These are phyloP conservation scores for Drosophila triauraria DNA, from an alignment of 1,140 invertebrate species.

Conservation along the genomic window DNA sequence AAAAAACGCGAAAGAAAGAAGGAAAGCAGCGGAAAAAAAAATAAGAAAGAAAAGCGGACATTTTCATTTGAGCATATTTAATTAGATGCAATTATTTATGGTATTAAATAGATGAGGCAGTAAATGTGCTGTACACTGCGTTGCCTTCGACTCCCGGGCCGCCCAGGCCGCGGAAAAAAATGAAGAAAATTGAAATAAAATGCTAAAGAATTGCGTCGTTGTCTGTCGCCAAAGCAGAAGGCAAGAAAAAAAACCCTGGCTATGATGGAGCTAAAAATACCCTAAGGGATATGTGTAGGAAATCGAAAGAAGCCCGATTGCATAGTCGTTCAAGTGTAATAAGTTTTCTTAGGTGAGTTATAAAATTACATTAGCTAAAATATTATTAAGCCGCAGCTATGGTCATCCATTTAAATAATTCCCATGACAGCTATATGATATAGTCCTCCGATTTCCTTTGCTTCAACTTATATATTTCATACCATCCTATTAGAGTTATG, in stretches of 20 bases:
- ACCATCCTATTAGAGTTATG: too few relatives aligned
- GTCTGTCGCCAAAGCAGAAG: slow-evolving; percentile 56
- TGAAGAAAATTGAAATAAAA: slow-evolving; percentile 84
- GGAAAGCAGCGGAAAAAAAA: slow-evolving; percentile 19
- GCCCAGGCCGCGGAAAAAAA: slow-evolving; percentile 49
- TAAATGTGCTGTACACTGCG: slow-evolving; percentile 79
- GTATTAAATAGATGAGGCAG: slow-evolving; percentile 85
- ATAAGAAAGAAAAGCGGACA: slow-evolving; percentile 76
- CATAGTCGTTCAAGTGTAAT: too few relatives aligned
- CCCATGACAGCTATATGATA: too few relatives aligned
- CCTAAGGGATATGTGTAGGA: background rate
- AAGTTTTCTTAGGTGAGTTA: too few relatives aligned
- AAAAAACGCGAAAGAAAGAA: slow-evolving; percentile 13
- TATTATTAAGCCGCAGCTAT: background rate
- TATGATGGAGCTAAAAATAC: slow-evolving; percentile 7
- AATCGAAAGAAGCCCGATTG: background rate
- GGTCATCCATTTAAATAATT: too few relatives aligned
- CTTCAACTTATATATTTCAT: too few relatives aligned
- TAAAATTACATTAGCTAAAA: background rate
- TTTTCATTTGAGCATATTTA: slow-evolving; percentile 85
- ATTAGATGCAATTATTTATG: slow-evolving; percentile 85
- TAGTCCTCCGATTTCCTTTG: too few relatives aligned
- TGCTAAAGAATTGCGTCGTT: slow-evolving; percentile 83
- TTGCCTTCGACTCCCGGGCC: slow-evolving; percentile 18
- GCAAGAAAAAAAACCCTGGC: slow-evolving; percentile 12